Percentiles rank a stretch among this genome's conserved stretches.
phyloP scores from a whole-genome alignment of 2,797 vertebrate species.

The Aselliscus stoliczkanus region DNA sequence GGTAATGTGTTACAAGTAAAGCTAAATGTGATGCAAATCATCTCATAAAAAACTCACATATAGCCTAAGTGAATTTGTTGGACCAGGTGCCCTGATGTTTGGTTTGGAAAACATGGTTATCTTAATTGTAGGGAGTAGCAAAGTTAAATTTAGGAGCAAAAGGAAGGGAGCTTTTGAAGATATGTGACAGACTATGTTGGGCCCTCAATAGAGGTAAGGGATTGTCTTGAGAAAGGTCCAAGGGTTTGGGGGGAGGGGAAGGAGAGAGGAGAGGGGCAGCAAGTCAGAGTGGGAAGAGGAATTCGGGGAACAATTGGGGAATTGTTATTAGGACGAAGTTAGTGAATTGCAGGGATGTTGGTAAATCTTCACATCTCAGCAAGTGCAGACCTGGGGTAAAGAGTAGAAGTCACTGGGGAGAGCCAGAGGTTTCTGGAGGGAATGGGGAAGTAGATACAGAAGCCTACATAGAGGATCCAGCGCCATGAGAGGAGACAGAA shows the following conservation, averaged over 20 bases:
- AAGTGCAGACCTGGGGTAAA: not conserved
- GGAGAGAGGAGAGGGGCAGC: not conserved
- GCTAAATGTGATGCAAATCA: not conserved
- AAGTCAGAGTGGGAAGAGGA: not conserved
- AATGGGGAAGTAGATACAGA: not conserved
- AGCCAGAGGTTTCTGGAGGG: not conserved
- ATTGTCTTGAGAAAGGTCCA: not conserved
- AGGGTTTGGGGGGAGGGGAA: not conserved
- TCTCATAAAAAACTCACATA: not conserved
- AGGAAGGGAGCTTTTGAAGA: not conserved
- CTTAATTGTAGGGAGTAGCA: not conserved
- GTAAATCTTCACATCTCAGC: not conserved
- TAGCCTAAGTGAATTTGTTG: not conserved
- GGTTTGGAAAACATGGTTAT: constrained; percentile 12
- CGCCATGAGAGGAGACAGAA: not conserved
- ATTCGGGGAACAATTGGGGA: not conserved
- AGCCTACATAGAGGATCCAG: not conserved
- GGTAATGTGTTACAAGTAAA: not conserved
- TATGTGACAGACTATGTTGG: not conserved
- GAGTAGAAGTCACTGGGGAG: not conserved
- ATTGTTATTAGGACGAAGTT: not conserved
- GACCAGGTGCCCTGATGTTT: not conserved
- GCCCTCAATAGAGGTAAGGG: not conserved
- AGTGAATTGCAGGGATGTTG: not conserved
- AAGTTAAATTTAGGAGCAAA: not conserved